These are phyloP conservation scores for Loriculus beryllinus DNA, from an alignment of 2,797 vertebrate species.

Conservation along the genomic window DNA sequence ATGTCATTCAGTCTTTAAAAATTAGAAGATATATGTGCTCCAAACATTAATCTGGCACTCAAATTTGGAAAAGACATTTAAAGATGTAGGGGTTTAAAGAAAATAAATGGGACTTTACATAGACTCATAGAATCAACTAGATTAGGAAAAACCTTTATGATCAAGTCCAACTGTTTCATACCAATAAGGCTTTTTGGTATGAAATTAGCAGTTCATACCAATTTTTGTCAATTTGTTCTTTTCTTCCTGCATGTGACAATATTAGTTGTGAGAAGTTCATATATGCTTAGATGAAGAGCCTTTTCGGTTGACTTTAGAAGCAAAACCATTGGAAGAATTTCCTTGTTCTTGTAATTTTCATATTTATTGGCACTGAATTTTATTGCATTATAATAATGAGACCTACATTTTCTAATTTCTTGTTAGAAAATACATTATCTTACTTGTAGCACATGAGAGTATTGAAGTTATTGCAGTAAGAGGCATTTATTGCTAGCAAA, in stretches of 20 bases:
- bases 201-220: background rate
- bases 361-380: constrained; percentile 25
- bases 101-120: background rate
- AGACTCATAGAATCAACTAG: background rate
- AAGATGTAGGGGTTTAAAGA: background rate
- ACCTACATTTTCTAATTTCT: constrained; percentile 11
- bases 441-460: background rate
- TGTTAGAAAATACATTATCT: constrained; percentile 53
- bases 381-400: constrained; percentile 7
- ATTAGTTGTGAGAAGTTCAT: background rate
- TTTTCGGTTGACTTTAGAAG: background rate
- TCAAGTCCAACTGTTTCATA: background rate
- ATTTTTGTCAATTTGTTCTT: background rate
- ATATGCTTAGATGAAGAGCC: background rate
- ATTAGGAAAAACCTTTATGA: background rate
- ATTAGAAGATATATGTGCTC: background rate
- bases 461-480: constrained; percentile 22
- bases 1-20: background rate
- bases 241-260: background rate
- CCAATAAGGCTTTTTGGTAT: background rate
- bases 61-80: background rate
- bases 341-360: background rate
- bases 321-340: background rate
- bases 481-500: background rate
- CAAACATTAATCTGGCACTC: background rate